Evolutionary conservation across 2,797 vertebrate genomes (phyloP).

Genomic region (Chanos chanos): DNA sequence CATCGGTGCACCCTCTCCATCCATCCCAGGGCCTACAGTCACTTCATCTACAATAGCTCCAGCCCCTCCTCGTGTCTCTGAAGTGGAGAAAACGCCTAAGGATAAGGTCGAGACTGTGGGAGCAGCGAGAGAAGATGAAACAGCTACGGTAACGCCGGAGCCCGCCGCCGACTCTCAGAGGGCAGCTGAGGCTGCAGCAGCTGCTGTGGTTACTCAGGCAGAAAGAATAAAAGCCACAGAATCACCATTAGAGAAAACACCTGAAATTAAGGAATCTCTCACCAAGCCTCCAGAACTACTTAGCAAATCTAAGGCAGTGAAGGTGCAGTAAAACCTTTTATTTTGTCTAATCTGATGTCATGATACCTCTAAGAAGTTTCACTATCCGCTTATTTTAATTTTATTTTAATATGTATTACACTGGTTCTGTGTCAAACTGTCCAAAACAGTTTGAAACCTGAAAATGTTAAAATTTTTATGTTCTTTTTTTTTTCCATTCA

Average conservation of each 20-base stretch:
- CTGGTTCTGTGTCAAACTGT: no score
- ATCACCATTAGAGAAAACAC: neutral
- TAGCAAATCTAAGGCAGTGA: neutral
- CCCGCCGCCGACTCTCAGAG: conserved; percentile 3
- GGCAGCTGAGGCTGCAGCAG: conserved; percentile 8
- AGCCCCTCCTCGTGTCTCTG: neutral
- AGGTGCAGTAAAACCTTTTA: conserved; percentile 2
- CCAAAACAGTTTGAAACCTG: no score
- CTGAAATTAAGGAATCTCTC: neutral
- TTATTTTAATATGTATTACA: no score
- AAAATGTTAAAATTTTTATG: no score
- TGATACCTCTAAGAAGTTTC: no score
- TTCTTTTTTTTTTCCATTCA: no score
- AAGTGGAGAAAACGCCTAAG: conserved; percentile 14
- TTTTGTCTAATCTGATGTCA: no score
- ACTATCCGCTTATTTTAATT: no score
- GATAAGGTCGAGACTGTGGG: conserved; percentile 8
- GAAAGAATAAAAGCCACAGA: conserved; percentile 13
- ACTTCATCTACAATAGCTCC: neutral
- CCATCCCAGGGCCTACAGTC: no score
- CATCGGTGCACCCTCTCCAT: conserved; percentile 17
- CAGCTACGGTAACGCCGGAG: neutral
- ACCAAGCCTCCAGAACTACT: neutral
- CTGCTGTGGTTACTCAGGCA: conserved; percentile 10
- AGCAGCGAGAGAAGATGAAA: conserved; percentile 35